Conservation (phyloP, 2,888 invertebrate species). For the Subacronicta megacephala region DNA sequence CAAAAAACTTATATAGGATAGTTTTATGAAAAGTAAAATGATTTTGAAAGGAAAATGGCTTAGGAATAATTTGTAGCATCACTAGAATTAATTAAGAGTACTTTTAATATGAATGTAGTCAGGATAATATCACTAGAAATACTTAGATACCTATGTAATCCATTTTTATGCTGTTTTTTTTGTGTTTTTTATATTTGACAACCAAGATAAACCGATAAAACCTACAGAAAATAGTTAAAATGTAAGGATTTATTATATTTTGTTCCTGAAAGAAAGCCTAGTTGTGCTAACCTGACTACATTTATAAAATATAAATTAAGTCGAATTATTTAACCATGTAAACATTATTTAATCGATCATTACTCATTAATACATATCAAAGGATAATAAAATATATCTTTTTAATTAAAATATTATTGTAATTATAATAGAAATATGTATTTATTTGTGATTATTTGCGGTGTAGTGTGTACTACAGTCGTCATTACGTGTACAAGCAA, state of each 20-base stretch:
- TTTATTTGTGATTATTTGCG: slow-evolving; percentile 86
- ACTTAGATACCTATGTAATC: too few species aligned
- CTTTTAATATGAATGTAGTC: slow-evolving; percentile 32
- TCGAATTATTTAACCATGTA: slow-evolving; percentile 48
- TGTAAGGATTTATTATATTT: too few species aligned
- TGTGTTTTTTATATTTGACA: too few species aligned
- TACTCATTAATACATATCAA: slow-evolving; percentile 73
- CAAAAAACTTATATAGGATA: slow-evolving; percentile 72
- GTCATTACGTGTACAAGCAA: slow-evolving; percentile 89
- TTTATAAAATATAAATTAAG: slow-evolving; percentile 25
- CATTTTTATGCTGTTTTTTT: too few species aligned
- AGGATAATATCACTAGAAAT: slow-evolving; percentile 2
- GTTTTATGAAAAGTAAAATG: slow-evolving; percentile 56
- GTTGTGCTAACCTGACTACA: slow-evolving; percentile 8
- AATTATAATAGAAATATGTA: slow-evolving; percentile 66
- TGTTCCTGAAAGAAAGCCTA: background rate
- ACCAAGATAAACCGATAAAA: too few species aligned
- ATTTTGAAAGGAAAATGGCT: slow-evolving; percentile 72
- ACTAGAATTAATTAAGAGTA: slow-evolving; percentile 47
- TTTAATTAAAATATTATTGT: slow-evolving; percentile 63
- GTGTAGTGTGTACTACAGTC: slow-evolving; percentile 66
- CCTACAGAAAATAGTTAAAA: too few species aligned
- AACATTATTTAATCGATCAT: slow-evolving; percentile 47
- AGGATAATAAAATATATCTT: slow-evolving; percentile 77
- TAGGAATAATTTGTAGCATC: slow-evolving; percentile 67